A percentile compares a stretch with the other conserved stretches of the same genome.
phyloP scores from a whole-genome alignment of 2,888 invertebrate species.

The Diploptera punctata region DNA sequence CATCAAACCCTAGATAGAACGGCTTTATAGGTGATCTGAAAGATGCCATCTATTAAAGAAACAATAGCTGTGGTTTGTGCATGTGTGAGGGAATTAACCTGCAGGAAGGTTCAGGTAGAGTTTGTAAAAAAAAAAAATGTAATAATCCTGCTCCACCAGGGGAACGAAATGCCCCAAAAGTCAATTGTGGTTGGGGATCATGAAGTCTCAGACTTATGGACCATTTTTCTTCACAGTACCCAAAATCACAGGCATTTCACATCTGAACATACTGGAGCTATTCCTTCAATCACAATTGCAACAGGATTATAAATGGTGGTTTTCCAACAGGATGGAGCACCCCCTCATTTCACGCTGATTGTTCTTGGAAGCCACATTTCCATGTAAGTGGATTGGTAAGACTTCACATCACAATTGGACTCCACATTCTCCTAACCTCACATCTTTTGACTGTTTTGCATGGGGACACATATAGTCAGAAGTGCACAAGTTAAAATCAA shows the following conservation, averaged over 20 bases:
- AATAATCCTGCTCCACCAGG: neutral
- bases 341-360: no score
- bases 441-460: neutral
- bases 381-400: neutral
- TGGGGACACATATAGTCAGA: neutral
- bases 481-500: neutral
- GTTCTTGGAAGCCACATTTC: no score
- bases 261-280: neutral
- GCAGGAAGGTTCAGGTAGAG: neutral
- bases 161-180: neutral
- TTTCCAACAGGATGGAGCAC: no score
- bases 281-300: neutral
- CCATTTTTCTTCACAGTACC: no score
- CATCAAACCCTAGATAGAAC: no score
- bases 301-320: neutral
- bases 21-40: neutral
- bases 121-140: neutral
- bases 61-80: neutral
- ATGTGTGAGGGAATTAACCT: neutral
- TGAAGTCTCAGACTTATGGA: neutral
- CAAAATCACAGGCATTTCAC: no score
- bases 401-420: neutral
- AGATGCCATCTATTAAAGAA: neutral
- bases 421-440: neutral
- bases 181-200: neutral